Evolutionary conservation across 2,888 invertebrate species (phyloP).

Genomic region (Galerucella nymphaeae): DNA sequence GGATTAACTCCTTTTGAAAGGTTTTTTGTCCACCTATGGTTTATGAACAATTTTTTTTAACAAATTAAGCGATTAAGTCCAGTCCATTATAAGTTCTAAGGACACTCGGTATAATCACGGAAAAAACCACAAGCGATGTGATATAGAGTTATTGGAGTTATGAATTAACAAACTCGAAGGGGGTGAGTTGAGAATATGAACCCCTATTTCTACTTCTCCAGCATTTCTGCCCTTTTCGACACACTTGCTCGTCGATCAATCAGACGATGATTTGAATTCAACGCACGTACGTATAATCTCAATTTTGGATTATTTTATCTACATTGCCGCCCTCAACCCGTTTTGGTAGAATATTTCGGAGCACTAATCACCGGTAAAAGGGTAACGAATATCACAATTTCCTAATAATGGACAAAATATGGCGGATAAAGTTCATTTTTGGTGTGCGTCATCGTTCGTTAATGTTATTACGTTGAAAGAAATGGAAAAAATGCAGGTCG

Average conservation of each 20-base stretch:
- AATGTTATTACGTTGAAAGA: too few species aligned
- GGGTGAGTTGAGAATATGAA: conserved; percentile 34
- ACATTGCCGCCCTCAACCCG: conserved; percentile 59
- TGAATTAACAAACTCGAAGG: conserved; percentile 42
- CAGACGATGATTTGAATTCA: conserved; percentile 62
- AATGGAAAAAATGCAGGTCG: too few species aligned
- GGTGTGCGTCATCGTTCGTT: too few species aligned
- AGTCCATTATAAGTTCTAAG: too few species aligned
- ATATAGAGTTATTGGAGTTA: conserved; percentile 38
- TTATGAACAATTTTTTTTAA: too few species aligned
- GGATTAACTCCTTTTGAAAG: too few species aligned
- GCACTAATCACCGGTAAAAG: background rate
- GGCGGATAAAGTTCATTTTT: too few species aligned
- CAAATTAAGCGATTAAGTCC: too few species aligned
- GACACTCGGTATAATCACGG: background rate
- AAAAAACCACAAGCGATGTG: conserved; percentile 15
- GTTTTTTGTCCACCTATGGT: too few species aligned
- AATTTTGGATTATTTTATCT: conserved; percentile 65
- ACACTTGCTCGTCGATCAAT: conserved; percentile 56
- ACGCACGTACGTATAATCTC: conserved; percentile 65
- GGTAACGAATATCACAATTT: conserved; percentile 1
- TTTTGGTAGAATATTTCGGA: conserved; percentile 25
- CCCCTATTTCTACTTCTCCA: conserved; percentile 33
- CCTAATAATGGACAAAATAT: background rate
- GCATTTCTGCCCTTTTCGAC: conserved; percentile 40